Base-by-base conservation (phyloP, 1,140 invertebrate species). In the Coelopa frigida region DNA sequence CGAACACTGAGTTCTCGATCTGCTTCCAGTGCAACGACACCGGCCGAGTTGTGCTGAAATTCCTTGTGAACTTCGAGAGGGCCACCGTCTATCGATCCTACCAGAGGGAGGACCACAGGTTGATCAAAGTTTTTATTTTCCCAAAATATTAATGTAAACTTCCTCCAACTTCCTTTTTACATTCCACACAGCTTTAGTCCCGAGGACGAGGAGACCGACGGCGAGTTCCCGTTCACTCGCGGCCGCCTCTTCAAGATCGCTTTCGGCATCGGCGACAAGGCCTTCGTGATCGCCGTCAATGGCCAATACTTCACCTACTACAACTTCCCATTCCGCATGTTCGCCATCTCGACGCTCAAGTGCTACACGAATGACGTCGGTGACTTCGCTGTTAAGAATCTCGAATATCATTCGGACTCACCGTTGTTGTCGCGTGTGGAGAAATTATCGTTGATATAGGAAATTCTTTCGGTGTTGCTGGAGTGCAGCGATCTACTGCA, bases 1-100 rank as follows among this genome's bases (percentile, higher is more conserved):
- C 61, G 12, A 61, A 46, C 11, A 56, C 64, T 5, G 64, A 68
- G 37, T 68, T 68, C 37, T 68, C 64, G 7, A 65, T 68, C 31
- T 68, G 64, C n/a, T 68, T 68, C 26, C 58, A 58, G 29, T 68
- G 64, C 55, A 68, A 68, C 43, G 64, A 68, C 18, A 61, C 61
- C 3, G 61, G 64, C 4, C 50, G 64, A 1, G 58, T 57, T 6
- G 53, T 68, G 40, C 49, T 68, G 8, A 64, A 64, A 17, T 68
- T 68, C 17, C 53, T 56, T 18, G 64, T 68, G 0, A 59, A 68
- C 49, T 68, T 68, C n/a, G 57, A 68, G 14, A 55, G 49, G 35
- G 65, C 58, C 10, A 60, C 58, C 4, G 64, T 68, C 0, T 51
- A 58, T 14, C 56, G 64, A 3, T 55, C 53, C 22, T 68, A 65